Evolutionary conservation across 1,140 invertebrate species (phyloP), one percentile per base, ranked within the genome.

Genomic region (Rhagoletis zephyria): DNA sequence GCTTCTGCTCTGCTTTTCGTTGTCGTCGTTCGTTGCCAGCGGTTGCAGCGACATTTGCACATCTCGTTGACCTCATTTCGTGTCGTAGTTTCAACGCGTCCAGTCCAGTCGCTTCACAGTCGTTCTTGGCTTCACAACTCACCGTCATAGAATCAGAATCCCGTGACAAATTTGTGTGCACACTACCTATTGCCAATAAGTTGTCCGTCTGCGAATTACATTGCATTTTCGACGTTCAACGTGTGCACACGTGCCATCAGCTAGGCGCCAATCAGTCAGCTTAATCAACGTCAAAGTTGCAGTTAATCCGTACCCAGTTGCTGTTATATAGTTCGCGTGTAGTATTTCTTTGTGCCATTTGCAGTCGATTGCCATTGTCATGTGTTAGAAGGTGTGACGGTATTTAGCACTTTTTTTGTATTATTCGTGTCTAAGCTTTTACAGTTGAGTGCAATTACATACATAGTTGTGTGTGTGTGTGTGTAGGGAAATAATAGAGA

Each of bases 1-100:
- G 12, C 63, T 40, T 6, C 65, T 70, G 65, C 30, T 45, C 19
- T 70, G 65, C 40, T 10, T 77, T 40, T 63, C 61, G 85, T 48
- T 63, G 60, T 56, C 30, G 48, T 64, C 61, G 74, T 51, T 74
- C 42, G 61, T 51, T 86, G 86, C 48, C 64, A 19, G 74, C 51
- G 77, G 63, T 87, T 45, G 88, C 64, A 88, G 51, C 64, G 30
- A 51, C 56, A 85, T 87, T 87, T 65, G 60, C 64, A 88, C 91
- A 92, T 92, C 91, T 92, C 86, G 91, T 92, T 92, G 91, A 92
- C 91, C 91, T 92, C 91, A 92, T 92, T 92, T 92, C 90, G 89
- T 90, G 89, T 91, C 90, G 90, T 90, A 92, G 91, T 90, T 89
- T 91, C 91, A 90, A 91, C 88, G 91, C 91, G 89, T 89, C 91